Evolutionary conservation across 2,113 vertebrate species (phyloP), one percentile per base, ranked within the genome.

Genomic region (Etheostoma spectabile): DNA sequence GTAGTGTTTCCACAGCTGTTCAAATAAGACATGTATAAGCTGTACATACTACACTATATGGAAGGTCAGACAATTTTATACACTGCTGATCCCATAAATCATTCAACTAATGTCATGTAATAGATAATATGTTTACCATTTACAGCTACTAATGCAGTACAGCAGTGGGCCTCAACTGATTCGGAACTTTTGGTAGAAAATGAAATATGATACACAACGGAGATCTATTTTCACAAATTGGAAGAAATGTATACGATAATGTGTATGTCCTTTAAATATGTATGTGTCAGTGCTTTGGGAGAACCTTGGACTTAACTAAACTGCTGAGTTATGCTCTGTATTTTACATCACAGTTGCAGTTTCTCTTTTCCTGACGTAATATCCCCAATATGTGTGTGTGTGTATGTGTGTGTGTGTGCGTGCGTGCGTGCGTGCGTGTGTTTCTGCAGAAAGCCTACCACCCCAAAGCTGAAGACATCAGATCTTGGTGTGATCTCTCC

Each of bases 401-500:
- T 38, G 38, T 73, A n/a, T 60, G 42, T 38, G 38, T 49, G 24
- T 22, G 8, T 49, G 15, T 45, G 27, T 21, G 6, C 63, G 0
- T 27, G 38, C 75, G 27, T 16, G 13, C 55, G 1, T 42, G 12
- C 22, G 52, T 76, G 45, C 16, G 6, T 56, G 49, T 57, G 15
- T 71, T n/a, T 79, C 1, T 80, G 52, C 12, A 67, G 21, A 19
- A 27, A 86, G 92, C 95, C 67, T 89, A 99, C 98, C 92, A 99
- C 97, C 78, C 98, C 98, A 85, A 99, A 98, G 92, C 98, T 99
- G 89, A 98, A 99, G 89, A 99, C 81, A 68, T 99, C 98, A 0
- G 98, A 98, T 84, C 97, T 99, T 0, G 97, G 95, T 2, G 97
- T 98, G 92, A 99, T 96, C 90, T 99, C 96, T 86, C 98, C 98